Conservation (phyloP, 2,888 invertebrate species). For the Mesorhabditis sp. region DNA sequence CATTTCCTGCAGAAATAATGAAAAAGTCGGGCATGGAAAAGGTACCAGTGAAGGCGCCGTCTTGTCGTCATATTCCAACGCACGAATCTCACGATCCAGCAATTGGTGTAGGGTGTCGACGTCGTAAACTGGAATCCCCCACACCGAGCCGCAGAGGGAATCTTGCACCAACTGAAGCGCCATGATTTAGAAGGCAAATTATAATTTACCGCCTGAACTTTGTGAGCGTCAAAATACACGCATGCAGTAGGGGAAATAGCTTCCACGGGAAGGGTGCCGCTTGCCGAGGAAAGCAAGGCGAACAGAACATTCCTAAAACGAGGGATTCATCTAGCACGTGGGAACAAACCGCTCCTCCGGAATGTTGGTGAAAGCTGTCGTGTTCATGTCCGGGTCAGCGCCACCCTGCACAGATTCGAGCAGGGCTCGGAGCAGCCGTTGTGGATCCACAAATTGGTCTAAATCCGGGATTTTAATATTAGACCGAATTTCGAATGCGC, state of each 20-base stretch:
- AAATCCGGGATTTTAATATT: conserved; percentile 3
- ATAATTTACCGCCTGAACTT: conserved; percentile 23
- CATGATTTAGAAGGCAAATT: not conserved
- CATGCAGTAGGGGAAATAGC: conserved; percentile 17
- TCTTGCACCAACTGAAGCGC: conserved; percentile 26
- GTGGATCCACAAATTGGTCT: conserved; percentile 28
- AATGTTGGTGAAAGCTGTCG: not conserved
- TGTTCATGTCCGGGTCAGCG: conserved; percentile 7
- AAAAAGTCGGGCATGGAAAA: not conserved
- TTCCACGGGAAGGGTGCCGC: conserved; percentile 13
- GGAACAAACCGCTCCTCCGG: not conserved
- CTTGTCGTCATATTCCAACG: conserved; percentile 36
- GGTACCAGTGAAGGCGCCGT: not conserved
- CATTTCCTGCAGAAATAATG: conserved; percentile 34
- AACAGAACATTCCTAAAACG: not conserved
- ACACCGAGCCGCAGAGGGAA: conserved; percentile 31
- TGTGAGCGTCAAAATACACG: conserved; percentile 34
- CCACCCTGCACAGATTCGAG: conserved; percentile 21
- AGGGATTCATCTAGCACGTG: not conserved
- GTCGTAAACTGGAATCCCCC: conserved; percentile 47
- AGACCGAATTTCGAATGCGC: too few relatives aligned
- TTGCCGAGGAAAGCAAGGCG: conserved; percentile 20
- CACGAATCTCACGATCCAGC: conserved; percentile 41
- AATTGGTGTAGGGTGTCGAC: conserved; percentile 42
- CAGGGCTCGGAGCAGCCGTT: conserved; percentile 27